Percentiles rank a stretch among this genome's conserved stretches.
Conservation (phyloP, 1,140 invertebrate genomes). For the Zaprionus camerounensis region DNA sequence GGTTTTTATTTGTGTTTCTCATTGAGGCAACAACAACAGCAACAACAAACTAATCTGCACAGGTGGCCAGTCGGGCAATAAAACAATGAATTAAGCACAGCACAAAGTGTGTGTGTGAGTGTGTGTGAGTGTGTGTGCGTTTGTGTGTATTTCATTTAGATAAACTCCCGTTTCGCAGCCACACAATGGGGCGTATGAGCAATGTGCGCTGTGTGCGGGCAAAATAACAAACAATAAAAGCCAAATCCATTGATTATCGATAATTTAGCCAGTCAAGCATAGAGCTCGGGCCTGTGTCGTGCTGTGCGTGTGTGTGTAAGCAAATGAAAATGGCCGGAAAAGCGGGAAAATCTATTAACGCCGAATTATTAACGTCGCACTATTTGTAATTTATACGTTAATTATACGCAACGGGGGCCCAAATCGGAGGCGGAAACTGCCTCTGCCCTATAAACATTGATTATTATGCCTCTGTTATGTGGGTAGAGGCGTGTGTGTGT, state of each 20-base stretch:
- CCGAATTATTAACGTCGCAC: slow-evolving; percentile 81
- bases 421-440: neutral
- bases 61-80: slow-evolving; percentile 19
- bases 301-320: slow-evolving; percentile 54
- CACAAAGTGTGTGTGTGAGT: neutral
- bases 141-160: slow-evolving; percentile 60
- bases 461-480: slow-evolving; percentile 30
- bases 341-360: slow-evolving; percentile 80
- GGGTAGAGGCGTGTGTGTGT: neutral
- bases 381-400: slow-evolving; percentile 81
- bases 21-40: neutral
- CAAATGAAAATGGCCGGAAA: slow-evolving; percentile 69
- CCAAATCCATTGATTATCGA: slow-evolving; percentile 79
- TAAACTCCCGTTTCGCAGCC: slow-evolving; percentile 54
- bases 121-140: neutral
- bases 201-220: slow-evolving; percentile 12
- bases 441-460: slow-evolving; percentile 43
- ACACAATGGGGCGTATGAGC: slow-evolving; percentile 44
- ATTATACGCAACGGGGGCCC: slow-evolving; percentile 58
- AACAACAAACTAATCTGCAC: neutral
- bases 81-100: slow-evolving; percentile 32
- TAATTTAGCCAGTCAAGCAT: slow-evolving; percentile 61
- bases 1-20: slow-evolving; percentile 7
- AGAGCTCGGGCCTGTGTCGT: slow-evolving; percentile 23
- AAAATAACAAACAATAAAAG: slow-evolving; percentile 66